Evolutionary conservation across 2,888 invertebrate genomes (phyloP), one percentile per base, ranked within the genome.

Genomic region (Poecilus cupreus): DNA sequence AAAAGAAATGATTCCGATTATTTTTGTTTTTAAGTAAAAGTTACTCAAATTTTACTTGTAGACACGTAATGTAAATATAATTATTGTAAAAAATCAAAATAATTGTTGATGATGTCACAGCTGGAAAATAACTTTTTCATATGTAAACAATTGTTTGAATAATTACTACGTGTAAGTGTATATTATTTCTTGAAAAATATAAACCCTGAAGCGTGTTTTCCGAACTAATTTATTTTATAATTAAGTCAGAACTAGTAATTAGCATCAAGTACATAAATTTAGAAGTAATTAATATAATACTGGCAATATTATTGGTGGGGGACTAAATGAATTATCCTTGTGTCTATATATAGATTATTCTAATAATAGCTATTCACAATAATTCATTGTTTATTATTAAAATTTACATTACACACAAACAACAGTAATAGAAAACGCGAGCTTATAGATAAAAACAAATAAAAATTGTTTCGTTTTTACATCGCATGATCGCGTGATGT

Each of bases 281-380:
- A n/a, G 24, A 26, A 24, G 26, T 60, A 60, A 60, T 60, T 60
- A 60, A 60, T 60, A 60, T 22, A 60, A 26, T 13, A 26, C 26
- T 26, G 60, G 3, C n/a, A 60, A 60, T n/a, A 1, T 32, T 43
- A 26, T 54, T 22, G n/a, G 24, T 60, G 60, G n/a, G 64, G 37
- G 37, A 68, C 64, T 68, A 68, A 68, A 68, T 68, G 37, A 37
- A 32, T 37, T 10, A 37, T 6, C 64, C 64, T 68, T 68, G 64
- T 6, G 16, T 0, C 18, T 68, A 68, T 68, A 16, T 37, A 68
- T 68, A 37, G 18, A 68, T 37, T 37, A 16, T 68, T 68, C 64
- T 68, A 68, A 37, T 68, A 68, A 68, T 68, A 68, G 37, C 10
- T 13, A 43, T 4, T 18, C 1, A 16, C 26, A n/a, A 32, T 8